A percentile compares a stretch with the other conserved stretches of the same genome.
Evolutionary conservation across 2,888 invertebrate genomes (phyloP).

Genomic region (Tuberolachnus salignus): DNA sequence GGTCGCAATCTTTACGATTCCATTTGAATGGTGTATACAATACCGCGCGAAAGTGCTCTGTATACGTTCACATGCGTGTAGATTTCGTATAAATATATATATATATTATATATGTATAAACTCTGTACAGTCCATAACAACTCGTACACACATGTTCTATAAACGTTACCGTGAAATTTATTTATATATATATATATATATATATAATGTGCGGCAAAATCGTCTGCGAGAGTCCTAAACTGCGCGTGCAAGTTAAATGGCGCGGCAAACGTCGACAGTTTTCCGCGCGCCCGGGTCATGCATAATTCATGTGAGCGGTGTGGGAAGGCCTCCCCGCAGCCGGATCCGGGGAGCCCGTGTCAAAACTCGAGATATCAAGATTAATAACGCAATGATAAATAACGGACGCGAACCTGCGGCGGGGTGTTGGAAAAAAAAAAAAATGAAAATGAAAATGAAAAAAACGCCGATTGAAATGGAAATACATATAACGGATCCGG

Average conservation of each 20-base stretch:
- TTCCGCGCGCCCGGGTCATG: slow-evolving; percentile 45
- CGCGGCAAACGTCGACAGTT: slow-evolving; percentile 52
- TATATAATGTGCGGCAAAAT: slow-evolving; percentile 18
- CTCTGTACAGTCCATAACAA: background rate
- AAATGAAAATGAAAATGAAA: background rate
- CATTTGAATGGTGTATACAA: slow-evolving; percentile 18
- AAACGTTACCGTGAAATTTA: background rate
- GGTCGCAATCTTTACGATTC: slow-evolving; percentile 7
- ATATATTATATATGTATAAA: background rate
- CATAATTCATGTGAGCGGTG: slow-evolving; percentile 51
- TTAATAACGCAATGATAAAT: slow-evolving; percentile 50
- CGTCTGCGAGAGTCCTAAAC: slow-evolving; percentile 2
- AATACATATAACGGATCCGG: background rate
- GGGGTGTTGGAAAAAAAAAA: background rate
- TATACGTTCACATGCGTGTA: background rate
- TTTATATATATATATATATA: slow-evolving; percentile 4
- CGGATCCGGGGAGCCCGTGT: slow-evolving; percentile 22
- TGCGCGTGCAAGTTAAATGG: slow-evolving; percentile 50
- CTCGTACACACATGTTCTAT: background rate
- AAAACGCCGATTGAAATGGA: background rate
- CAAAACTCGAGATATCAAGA: slow-evolving; percentile 49
- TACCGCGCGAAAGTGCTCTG: background rate
- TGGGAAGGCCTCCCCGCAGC: slow-evolving; percentile 32
- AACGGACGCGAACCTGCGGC: slow-evolving; percentile 31
- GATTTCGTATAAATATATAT: too few species aligned